Evolutionary conservation across 2,888 invertebrate genomes (phyloP).

Genomic region (Apotomis betuletana): DNA sequence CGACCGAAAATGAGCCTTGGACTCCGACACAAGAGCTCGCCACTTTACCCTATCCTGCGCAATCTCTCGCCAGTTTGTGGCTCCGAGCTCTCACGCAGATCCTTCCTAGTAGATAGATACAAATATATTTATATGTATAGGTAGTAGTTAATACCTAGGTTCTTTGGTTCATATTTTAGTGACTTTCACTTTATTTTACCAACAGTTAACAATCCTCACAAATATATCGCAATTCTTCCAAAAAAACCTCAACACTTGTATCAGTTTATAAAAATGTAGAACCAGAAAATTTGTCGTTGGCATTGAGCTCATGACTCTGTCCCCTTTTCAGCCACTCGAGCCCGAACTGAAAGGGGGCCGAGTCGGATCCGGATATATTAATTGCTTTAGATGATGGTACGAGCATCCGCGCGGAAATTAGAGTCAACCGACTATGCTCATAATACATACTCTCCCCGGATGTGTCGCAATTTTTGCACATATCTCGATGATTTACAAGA

Average conservation of each 20-base stretch:
- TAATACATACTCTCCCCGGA: constrained; percentile 38
- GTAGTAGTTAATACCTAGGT: no score
- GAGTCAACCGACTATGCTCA: constrained; percentile 56
- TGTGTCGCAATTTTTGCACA: constrained; percentile 33
- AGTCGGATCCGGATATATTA: constrained; percentile 64
- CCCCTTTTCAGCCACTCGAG: constrained; percentile 42
- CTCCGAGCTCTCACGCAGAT: background rate
- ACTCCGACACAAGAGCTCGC: no score
- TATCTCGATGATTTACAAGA: background rate
- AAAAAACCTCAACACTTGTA: background rate
- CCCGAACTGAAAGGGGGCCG: constrained; percentile 49
- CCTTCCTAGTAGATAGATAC: no score
- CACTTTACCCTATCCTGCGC: constrained; percentile 1
- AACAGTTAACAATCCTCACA: no score
- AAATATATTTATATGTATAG: no score
- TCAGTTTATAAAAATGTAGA: constrained; percentile 3
- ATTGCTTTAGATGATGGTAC: constrained; percentile 62
- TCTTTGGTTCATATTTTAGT: no score
- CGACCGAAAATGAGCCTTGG: no score
- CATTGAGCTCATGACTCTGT: constrained; percentile 28
- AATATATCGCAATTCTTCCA: background rate
- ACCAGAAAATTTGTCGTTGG: constrained; percentile 15
- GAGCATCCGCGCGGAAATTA: constrained; percentile 70
- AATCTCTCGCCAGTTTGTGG: no score
- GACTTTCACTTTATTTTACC: background rate